Evolutionary conservation across 2,113 vertebrate genomes (phyloP), one percentile per base, ranked within the genome.

Genomic region (Origma solitaria): DNA sequence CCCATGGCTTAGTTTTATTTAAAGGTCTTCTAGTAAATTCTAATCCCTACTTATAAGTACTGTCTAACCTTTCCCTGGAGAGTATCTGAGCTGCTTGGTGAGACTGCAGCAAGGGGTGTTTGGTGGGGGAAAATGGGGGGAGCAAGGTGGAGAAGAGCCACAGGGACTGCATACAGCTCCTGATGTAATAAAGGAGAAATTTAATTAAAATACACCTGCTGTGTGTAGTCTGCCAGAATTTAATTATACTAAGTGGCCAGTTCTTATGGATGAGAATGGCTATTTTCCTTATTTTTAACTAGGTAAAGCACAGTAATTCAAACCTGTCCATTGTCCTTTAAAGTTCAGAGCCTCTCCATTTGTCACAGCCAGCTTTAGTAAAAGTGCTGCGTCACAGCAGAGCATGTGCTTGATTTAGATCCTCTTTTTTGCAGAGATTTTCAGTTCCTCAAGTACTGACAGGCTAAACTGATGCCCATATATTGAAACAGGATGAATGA

Each of bases 131-230:
- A 77, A 35, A 15, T 1, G 0, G 9, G 27, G 15, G 3, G 6
- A 35, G 11, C 9, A 72, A 51, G 9, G 21, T 30, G 11, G 10
- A 50, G 23, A 85, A 73, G 35, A 95, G 19, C 50, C n/a, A n/a
- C 10, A 37, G 51, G 88, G 38, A 33, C 73, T 70, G 38, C 44
- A 66, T 9, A 15, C 15, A 71, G 21, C 35, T 86, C 23, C 27
- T 84, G 47, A 78, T 89, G 71, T 76, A 94, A 93, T 31, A 89
- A 68, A 89, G 81, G 73, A 92, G 58, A 92, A 84, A 95, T 92
- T 92, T 96, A 92, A 96, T 97, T 96, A 96, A 96, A 95, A 91
- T 91, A 75, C 51, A 85, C 83, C 70, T 92, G 45, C 81, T 94
- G 42, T 79, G 56, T 19, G 33, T 50, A 65, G 76, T 81, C 70